Conservation (phyloP, 1,140 invertebrate species). For the Rhopalosiphum padi region DNA sequence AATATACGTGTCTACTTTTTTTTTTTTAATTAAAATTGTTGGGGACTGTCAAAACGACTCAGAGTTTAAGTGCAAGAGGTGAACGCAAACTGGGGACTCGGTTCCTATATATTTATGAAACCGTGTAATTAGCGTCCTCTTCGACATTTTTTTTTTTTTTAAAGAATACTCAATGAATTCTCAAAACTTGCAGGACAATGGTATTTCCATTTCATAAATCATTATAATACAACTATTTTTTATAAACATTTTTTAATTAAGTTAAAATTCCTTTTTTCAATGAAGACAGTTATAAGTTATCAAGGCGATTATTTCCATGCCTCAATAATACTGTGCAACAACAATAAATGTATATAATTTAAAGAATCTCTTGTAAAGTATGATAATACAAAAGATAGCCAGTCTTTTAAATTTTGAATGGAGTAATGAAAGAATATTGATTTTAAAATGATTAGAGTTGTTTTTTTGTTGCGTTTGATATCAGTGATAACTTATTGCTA, state of each 20-base stretch:
- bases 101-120: neutral
- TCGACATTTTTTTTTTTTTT: neutral
- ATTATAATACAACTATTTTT: neutral
- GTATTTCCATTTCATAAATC: neutral
- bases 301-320: neutral
- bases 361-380: neutral
- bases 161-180: neutral
- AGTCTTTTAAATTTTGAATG: neutral
- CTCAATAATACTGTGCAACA: neutral
- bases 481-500: no score
- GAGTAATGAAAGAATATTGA: no score
- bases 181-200: neutral
- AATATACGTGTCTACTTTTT: neutral
- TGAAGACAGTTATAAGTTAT: neutral
- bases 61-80: neutral
- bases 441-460: no score
- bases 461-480: no score
- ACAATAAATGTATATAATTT: neutral
- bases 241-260: neutral
- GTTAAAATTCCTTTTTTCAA: neutral
- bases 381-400: neutral
- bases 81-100: neutral
- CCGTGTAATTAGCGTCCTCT: neutral
- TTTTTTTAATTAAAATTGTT: slow-evolving; percentile 6
- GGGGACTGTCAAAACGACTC: neutral